Percentiles rank a stretch among this genome's conserved stretches.
phyloP scores from a whole-genome alignment of 2,797 vertebrate genomes.

The Gallirallus australis region DNA sequence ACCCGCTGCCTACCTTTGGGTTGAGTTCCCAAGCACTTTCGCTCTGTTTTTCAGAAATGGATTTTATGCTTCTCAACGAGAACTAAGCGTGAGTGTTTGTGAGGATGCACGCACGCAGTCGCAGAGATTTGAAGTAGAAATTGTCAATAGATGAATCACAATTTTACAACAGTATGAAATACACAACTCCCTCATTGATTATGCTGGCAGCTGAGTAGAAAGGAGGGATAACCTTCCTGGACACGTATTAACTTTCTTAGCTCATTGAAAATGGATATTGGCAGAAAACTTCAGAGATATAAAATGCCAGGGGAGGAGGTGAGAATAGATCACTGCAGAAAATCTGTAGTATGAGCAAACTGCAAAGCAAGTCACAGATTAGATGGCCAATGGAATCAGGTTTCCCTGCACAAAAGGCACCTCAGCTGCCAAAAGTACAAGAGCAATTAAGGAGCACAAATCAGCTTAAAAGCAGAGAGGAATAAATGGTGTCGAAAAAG shows the following conservation, averaged over 20 bases:
- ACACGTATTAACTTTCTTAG: neutral
- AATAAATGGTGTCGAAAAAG: slow-evolving; percentile 50
- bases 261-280: neutral
- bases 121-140: neutral
- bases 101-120: fast-evolving
- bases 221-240: neutral
- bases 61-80: neutral
- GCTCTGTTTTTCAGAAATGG: neutral
- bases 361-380: neutral
- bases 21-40: neutral
- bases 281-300: neutral
- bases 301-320: neutral
- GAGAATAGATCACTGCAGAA: neutral
- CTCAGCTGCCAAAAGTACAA: slow-evolving; percentile 64
- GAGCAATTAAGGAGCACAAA: slow-evolving; percentile 66
- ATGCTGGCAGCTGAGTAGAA: neutral
- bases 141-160: neutral
- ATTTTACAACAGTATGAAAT: neutral
- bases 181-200: neutral
- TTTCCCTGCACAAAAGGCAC: slow-evolving; percentile 47
- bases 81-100: fast-evolving
- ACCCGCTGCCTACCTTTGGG: neutral
- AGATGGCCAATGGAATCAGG: neutral
- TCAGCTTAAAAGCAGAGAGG: slow-evolving; percentile 59
- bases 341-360: slow-evolving; percentile 2